Evolutionary conservation across 1,140 invertebrate genomes (phyloP).

Genomic region (Psix sp.): DNA sequence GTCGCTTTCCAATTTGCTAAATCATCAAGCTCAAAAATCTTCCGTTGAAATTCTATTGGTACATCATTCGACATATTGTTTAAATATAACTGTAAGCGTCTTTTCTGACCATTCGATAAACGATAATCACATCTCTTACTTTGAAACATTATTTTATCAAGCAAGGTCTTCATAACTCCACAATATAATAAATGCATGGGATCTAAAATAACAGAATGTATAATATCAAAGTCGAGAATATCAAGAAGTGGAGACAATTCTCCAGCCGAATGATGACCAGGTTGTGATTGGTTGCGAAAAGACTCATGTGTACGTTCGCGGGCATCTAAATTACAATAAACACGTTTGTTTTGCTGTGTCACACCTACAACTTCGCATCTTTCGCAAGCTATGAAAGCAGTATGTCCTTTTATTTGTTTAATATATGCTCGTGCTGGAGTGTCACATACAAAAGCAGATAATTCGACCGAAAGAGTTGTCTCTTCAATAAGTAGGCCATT

Average conservation of each 20-base stretch:
- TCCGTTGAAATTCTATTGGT: slow-evolving; percentile 46
- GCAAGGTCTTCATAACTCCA: slow-evolving; percentile 36
- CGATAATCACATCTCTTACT: background rate
- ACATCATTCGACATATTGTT: slow-evolving; percentile 16
- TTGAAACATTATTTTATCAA: slow-evolving; percentile 26
- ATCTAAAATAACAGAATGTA: slow-evolving; percentile 26
- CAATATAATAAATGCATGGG: slow-evolving; percentile 38
- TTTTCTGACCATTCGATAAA: background rate
- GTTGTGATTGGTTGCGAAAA: slow-evolving; percentile 26
- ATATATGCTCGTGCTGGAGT: slow-evolving; percentile 2
- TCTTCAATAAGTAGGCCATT: slow-evolving; percentile 1
- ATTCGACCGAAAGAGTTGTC: background rate
- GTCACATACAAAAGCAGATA: background rate
- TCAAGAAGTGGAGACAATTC: slow-evolving; percentile 14
- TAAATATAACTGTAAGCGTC: slow-evolving; percentile 8
- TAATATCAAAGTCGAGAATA: slow-evolving; percentile 31
- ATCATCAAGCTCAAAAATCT: slow-evolving; percentile 22
- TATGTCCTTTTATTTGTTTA: background rate
- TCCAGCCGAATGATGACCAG: slow-evolving; percentile 22
- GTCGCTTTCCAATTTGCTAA: slow-evolving; percentile 42
- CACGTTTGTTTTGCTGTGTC: background rate
- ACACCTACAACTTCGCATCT: background rate
- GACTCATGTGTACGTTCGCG: slow-evolving; percentile 30
- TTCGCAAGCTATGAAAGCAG: slow-evolving; percentile 11
- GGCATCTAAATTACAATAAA: background rate